phyloP scores from a whole-genome alignment of 2,888 invertebrate genomes.

The Nemurella pictetii region DNA sequence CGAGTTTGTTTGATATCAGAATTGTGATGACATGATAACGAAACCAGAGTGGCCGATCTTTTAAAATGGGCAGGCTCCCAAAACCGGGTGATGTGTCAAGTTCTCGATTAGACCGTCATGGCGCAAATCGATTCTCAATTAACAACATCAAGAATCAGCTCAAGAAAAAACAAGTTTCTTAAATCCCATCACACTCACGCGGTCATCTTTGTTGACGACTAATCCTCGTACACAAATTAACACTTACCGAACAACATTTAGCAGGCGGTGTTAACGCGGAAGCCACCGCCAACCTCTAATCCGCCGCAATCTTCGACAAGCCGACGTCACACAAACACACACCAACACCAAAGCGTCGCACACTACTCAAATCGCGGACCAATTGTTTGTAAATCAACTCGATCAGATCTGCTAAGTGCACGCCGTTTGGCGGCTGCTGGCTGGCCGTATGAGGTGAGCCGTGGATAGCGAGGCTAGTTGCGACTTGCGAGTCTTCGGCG shows the following conservation, averaged over 20 bases:
- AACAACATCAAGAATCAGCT: too few relatives aligned
- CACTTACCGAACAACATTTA: not conserved
- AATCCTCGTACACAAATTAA: not conserved
- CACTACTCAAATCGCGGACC: not conserved
- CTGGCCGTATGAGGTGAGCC: too few relatives aligned
- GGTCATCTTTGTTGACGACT: not conserved
- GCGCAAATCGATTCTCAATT: not conserved
- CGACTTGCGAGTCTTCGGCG: too few relatives aligned
- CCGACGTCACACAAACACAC: not conserved
- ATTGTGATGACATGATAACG: too few relatives aligned
- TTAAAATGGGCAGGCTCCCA: too few relatives aligned
- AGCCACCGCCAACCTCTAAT: not conserved
- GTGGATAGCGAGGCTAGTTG: too few relatives aligned
- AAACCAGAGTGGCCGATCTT: too few relatives aligned
- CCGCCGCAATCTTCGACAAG: not conserved
- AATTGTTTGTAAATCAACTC: not conserved
- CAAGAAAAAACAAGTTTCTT: too few relatives aligned
- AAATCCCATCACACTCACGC: too few relatives aligned
- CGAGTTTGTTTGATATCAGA: too few relatives aligned
- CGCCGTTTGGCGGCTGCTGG: not conserved
- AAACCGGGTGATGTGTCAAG: not conserved
- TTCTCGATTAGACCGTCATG: not conserved
- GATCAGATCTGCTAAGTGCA: not conserved
- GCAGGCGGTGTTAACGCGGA: not conserved
- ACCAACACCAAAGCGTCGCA: too few relatives aligned